Evolutionary conservation across 2,888 invertebrate species (phyloP).

Genomic region (Stratiomys singularior): DNA sequence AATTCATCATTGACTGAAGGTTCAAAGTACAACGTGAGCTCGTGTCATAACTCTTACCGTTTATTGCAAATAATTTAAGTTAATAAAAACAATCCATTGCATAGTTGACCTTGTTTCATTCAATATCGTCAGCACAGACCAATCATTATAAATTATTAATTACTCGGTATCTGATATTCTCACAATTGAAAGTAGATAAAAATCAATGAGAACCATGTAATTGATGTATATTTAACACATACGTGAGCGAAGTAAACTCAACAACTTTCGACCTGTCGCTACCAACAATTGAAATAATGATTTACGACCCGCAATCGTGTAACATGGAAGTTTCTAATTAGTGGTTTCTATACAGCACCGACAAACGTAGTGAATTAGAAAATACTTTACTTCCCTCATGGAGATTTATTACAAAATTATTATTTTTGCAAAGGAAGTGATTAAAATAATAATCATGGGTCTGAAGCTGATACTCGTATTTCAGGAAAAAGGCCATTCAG

Average conservation of each 20-base stretch:
- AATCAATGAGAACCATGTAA: not conserved
- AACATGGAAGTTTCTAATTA: no score
- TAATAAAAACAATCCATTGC: no score
- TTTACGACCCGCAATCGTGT: not conserved
- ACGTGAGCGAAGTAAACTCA: not conserved
- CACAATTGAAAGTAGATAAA: slow-evolving; percentile 28
- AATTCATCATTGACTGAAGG: no score
- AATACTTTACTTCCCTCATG: not conserved
- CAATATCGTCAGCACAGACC: not conserved
- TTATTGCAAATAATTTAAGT: no score
- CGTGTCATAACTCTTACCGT: no score
- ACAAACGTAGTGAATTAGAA: not conserved
- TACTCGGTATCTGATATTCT: not conserved
- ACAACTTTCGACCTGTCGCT: not conserved
- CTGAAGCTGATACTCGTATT: no score
- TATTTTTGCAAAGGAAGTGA: slow-evolving; percentile 1
- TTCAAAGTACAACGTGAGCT: no score
- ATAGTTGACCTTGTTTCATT: no score
- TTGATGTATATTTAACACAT: not conserved
- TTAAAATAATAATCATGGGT: no score
- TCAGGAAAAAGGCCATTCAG: no score
- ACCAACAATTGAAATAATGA: not conserved
- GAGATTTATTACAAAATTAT: slow-evolving; percentile 25
- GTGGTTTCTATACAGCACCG: no score
- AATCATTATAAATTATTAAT: slow-evolving; percentile 20